Percentiles rank a stretch among this genome's conserved stretches.
phyloP scores from a whole-genome alignment of 2,888 invertebrate genomes.

The Mantis religiosa region DNA sequence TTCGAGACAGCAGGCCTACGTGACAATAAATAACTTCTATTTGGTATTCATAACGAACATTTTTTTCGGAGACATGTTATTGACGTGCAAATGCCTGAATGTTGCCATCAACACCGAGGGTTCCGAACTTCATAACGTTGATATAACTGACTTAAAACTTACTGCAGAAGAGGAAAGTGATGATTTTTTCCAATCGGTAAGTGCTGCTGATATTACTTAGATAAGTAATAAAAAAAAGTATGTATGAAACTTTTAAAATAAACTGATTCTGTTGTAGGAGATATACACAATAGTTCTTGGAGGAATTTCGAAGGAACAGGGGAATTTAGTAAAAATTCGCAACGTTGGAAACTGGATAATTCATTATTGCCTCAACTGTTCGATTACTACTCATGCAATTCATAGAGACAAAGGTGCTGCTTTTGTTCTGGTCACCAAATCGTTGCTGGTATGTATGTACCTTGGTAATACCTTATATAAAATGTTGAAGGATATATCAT shows the following conservation, averaged over 20 bases:
- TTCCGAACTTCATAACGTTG: slow-evolving; percentile 53
- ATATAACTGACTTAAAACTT: slow-evolving; percentile 54
- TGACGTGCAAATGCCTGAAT: slow-evolving; percentile 72
- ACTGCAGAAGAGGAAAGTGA: slow-evolving; percentile 57
- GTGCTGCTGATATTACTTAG: slow-evolving; percentile 39
- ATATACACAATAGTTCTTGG: slow-evolving; percentile 51
- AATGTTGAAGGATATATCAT: no score
- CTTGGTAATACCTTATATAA: no score
- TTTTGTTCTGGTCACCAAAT: slow-evolving; percentile 53
- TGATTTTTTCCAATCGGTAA: slow-evolving; percentile 65
- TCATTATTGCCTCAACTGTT: slow-evolving; percentile 62
- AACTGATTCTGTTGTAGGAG: slow-evolving; percentile 44
- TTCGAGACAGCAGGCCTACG: slow-evolving; percentile 1
- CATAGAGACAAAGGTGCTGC: slow-evolving; percentile 53
- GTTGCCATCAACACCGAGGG: slow-evolving; percentile 60
- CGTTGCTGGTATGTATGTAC: slow-evolving; percentile 57
- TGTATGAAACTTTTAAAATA: no score
- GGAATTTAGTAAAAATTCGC: slow-evolving; percentile 53
- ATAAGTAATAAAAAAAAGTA: background rate
- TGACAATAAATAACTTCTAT: background rate
- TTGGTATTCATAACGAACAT: background rate
- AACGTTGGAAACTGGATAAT: slow-evolving; percentile 58
- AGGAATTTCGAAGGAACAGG: slow-evolving; percentile 54
- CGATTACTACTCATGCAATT: slow-evolving; percentile 58
- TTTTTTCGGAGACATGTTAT: slow-evolving; percentile 21